phyloP scores from a whole-genome alignment of 2,113 vertebrate genomes.

The Platanista minor region DNA sequence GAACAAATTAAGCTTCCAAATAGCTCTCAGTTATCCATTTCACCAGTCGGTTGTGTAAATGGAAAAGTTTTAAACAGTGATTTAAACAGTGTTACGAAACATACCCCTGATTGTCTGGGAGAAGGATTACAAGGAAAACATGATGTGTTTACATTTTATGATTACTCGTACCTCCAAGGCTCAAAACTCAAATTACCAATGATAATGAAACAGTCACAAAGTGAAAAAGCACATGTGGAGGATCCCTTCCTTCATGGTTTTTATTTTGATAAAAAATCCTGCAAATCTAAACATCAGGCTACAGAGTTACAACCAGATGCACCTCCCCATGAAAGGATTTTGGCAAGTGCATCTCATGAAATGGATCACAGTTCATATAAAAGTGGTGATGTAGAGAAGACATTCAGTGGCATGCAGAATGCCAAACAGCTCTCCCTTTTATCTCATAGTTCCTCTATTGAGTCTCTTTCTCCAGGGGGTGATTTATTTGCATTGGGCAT shows the following conservation, averaged over 20 bases:
- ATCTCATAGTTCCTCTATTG: slow-evolving; percentile 90
- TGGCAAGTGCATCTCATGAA: slow-evolving; percentile 69
- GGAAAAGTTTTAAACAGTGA: slow-evolving; percentile 78
- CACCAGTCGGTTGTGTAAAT: slow-evolving; percentile 71
- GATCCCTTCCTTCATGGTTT: slow-evolving; percentile 78
- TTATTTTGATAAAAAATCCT: slow-evolving; percentile 86
- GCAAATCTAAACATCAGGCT: slow-evolving; percentile 81
- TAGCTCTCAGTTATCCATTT: slow-evolving; percentile 72
- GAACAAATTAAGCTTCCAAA: slow-evolving; percentile 71
- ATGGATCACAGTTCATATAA: slow-evolving; percentile 70
- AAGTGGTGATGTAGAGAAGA: slow-evolving; percentile 71
- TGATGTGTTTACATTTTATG: slow-evolving; percentile 84
- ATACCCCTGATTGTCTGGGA: slow-evolving; percentile 72
- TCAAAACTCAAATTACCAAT: slow-evolving; percentile 82
- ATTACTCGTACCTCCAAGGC: slow-evolving; percentile 86
- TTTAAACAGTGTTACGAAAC: slow-evolving; percentile 69
- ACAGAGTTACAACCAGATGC: slow-evolving; percentile 78
- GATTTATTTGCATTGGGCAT: slow-evolving; percentile 88
- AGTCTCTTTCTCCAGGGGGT: slow-evolving; percentile 90
- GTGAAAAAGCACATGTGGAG: slow-evolving; percentile 79
- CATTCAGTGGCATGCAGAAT: slow-evolving; percentile 65
- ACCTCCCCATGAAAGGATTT: slow-evolving; percentile 67
- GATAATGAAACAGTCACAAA: slow-evolving; percentile 78
- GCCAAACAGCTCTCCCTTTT: slow-evolving; percentile 74
- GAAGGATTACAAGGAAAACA: slow-evolving; percentile 81